Evolutionary conservation across 2,797 vertebrate genomes (phyloP).

Genomic region (Mycteria americana): DNA sequence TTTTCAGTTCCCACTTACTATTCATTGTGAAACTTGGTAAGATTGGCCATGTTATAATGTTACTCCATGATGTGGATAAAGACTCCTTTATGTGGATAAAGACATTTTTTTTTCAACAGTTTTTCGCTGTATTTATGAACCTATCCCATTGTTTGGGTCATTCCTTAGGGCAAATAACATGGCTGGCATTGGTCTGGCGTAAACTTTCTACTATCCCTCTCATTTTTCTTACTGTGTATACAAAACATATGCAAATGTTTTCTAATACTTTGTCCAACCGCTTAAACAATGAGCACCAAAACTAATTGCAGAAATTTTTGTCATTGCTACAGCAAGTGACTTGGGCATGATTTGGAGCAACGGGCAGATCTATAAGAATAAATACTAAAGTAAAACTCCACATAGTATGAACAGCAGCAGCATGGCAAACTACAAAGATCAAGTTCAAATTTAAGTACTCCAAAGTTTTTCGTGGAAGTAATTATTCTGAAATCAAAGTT

Average conservation of each 20-base stretch:
- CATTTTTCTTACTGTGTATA: background rate
- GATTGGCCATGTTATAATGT: constrained; percentile 45
- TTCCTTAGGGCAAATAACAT: background rate
- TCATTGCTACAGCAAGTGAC: background rate
- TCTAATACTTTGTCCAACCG: background rate
- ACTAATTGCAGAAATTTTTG: background rate
- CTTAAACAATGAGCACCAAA: background rate
- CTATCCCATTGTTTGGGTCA: background rate
- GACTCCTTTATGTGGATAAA: constrained; percentile 28
- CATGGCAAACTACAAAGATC: background rate
- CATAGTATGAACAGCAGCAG: fast-evolving
- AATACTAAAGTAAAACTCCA: background rate
- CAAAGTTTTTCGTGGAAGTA: background rate
- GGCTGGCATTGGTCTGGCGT: background rate
- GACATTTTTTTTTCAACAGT: constrained; percentile 22
- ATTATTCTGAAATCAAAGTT: background rate
- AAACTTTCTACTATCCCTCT: background rate
- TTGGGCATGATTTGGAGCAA: background rate
- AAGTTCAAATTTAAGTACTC: background rate
- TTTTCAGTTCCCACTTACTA: constrained; percentile 65
- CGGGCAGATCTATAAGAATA: background rate
- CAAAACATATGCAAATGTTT: background rate
- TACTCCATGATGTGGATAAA: constrained; percentile 51
- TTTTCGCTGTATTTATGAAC: background rate
- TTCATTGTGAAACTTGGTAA: constrained; percentile 74